Percentiles rank a stretch among this genome's conserved stretches.
Evolutionary conservation across 2,113 vertebrate genomes (phyloP).

Genomic region (Puffinus mauretanicus): DNA sequence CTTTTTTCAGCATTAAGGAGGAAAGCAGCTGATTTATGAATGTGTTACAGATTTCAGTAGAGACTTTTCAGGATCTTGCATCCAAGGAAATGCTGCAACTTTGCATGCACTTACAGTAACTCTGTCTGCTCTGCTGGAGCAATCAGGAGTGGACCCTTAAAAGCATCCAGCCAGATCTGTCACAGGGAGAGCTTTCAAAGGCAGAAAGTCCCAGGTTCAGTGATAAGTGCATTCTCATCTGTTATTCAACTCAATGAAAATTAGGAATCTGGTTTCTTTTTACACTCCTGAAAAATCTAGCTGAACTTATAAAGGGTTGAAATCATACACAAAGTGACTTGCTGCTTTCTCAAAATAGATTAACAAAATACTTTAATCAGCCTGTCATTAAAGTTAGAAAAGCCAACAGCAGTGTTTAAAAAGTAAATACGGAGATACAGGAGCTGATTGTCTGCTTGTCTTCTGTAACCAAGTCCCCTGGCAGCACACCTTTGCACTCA

Average conservation of each 20-base stretch:
- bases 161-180: background rate
- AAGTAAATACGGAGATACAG: background rate
- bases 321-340: background rate
- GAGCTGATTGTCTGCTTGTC: background rate
- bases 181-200: background rate
- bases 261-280: background rate
- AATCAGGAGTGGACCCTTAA: background rate
- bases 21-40: background rate
- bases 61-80: background rate
- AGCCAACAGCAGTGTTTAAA: background rate
- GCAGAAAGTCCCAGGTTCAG: background rate
- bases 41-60: background rate
- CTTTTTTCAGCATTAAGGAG: background rate
- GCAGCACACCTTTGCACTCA: background rate
- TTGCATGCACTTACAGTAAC: background rate
- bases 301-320: background rate
- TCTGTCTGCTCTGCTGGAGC: background rate
- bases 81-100: background rate
- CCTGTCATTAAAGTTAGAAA: background rate
- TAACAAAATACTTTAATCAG: background rate
- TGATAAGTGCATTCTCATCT: background rate
- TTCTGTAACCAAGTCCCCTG: background rate
- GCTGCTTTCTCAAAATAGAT: background rate
- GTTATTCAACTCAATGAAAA: background rate
- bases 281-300: background rate